Base-by-base conservation (phyloP, 2,888 invertebrate genomes). In the Myathropa florea region DNA sequence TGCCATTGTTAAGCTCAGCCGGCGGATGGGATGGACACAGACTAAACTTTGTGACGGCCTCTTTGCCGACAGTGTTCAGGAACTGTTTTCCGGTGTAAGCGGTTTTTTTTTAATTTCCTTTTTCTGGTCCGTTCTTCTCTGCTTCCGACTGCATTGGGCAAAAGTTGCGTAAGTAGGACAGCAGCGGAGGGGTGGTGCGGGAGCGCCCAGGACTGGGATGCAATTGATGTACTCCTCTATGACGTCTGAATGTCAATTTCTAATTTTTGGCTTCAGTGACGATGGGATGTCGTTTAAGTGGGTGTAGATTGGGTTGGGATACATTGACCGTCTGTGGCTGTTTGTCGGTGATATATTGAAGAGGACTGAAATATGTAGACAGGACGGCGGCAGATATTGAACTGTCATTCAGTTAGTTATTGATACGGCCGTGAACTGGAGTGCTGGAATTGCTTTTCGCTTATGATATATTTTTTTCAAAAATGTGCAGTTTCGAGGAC, bases 241-340 rank as follows among this genome's bases (percentile, higher is more conserved):
- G 81, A 81, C 76, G 81, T 76, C 81, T 80, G 84, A 85, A 85
- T 85, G 84, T 76, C 84, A 72, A 77, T 81, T 85, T 85, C 81
- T 81, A 85, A 85, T 85, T 85, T 81, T 81, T 63, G 46, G 84
- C 81, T 81, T 72, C 81, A 72, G n/a, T 84, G 75, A 55, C 70
- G 65, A 76, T 72, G 76, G 67, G 61, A 71, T 76, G 67, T 72
- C 78, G 72, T 63, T 80, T 76, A 80, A 76, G 71, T 84, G 71
- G 67, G 80, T 78, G 67, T 67, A 63, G 60, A 67, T n/a, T n/a
- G 71, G 53, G 55, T 21, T 2, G 9, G 9, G 26, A 24, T n/a
- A n/a, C 14, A 28, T 60, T 28, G 28, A 24, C 23, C 21, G 60
- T 57, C 14, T 53, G 63, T 64, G 70, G 57, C 36, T 39, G 60